Evolutionary conservation across 2,888 invertebrate genomes (phyloP).

Genomic region (Tipula vernalis): DNA sequence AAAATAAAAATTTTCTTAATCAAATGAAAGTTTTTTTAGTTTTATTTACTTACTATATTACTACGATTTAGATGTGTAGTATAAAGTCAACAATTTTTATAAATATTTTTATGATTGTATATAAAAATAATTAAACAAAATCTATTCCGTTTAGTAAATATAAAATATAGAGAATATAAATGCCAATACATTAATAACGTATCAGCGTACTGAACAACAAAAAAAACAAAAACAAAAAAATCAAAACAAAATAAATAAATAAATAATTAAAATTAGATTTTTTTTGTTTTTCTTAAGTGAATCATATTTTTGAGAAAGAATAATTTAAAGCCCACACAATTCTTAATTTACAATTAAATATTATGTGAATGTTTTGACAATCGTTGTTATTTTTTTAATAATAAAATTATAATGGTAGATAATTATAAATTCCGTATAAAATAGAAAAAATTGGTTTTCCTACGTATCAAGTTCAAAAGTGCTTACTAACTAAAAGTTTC

Average conservation of each 20-base stretch:
- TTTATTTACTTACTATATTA: background rate
- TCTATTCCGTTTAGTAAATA: background rate
- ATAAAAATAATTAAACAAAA: background rate
- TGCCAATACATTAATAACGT: background rate
- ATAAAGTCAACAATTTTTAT: background rate
- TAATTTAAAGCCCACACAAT: background rate
- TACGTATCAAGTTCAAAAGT: no score
- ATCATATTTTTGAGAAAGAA: background rate
- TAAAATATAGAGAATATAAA: background rate
- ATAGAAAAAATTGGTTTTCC: no score
- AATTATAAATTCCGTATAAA: no score
- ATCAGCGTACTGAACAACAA: background rate
- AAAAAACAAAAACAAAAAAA: background rate
- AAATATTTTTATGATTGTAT: background rate
- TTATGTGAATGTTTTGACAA: background rate
- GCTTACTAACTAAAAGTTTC: no score
- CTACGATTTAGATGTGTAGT: background rate
- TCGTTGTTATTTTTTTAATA: background rate
- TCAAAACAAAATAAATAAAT: background rate
- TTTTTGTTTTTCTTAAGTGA: background rate
- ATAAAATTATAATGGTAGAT: background rate
- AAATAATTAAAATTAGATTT: slow-evolving; percentile 4
- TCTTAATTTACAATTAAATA: background rate
- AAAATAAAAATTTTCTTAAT: background rate
- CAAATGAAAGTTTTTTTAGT: background rate